Conservation (phyloP, 1,140 invertebrate species). For the Dufourea novaeangliae region DNA sequence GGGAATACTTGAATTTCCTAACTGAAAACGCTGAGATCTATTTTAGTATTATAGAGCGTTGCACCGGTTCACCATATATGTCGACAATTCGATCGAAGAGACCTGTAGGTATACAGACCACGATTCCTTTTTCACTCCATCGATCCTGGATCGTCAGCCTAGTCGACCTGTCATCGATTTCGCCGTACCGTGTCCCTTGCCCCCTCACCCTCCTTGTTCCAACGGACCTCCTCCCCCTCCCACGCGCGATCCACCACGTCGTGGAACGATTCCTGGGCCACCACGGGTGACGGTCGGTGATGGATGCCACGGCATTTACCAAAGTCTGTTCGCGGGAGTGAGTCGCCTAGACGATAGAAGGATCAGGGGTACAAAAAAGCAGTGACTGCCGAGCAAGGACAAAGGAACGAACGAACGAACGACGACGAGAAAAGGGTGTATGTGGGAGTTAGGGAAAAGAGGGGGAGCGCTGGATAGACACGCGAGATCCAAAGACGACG, state of each 20-base stretch:
- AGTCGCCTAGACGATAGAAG: constrained; percentile 51
- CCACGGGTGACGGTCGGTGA: constrained; percentile 47
- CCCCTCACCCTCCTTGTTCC: too few relatives aligned
- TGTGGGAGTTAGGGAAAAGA: too few relatives aligned
- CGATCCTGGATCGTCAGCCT: too few relatives aligned
- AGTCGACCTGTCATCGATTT: neutral
- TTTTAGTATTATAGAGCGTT: too few relatives aligned
- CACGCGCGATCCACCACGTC: too few relatives aligned
- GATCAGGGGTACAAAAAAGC: constrained; percentile 45
- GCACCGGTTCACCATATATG: too few relatives aligned
- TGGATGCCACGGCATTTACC: constrained; percentile 62
- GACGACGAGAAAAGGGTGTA: too few relatives aligned
- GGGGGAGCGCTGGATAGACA: neutral
- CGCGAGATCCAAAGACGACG: constrained; percentile 33
- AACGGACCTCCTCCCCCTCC: too few relatives aligned
- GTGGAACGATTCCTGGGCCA: too few relatives aligned
- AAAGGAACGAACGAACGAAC: neutral
- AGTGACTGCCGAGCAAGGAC: constrained; percentile 32
- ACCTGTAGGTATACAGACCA: neutral
- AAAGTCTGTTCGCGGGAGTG: constrained; percentile 54
- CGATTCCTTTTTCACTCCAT: too few relatives aligned
- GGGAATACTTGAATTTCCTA: too few relatives aligned
- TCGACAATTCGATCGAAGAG: neutral
- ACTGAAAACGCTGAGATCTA: too few relatives aligned
- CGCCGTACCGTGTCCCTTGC: neutral